Evolutionary conservation across 2,888 invertebrate species (phyloP), one percentile per base, ranked within the genome.

Genomic region (Drosophila monieri): DNA sequence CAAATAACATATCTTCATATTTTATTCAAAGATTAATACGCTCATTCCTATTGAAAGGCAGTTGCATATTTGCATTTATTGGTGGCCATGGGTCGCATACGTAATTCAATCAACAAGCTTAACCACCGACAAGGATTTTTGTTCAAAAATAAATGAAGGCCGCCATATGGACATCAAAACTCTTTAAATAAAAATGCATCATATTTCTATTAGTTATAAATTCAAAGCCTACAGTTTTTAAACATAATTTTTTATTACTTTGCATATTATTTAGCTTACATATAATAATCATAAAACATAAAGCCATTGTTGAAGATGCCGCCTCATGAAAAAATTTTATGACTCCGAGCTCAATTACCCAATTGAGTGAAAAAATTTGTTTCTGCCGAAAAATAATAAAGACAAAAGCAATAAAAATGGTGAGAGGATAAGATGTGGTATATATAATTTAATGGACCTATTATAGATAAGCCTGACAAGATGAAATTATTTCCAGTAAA

Each of bases 101-200:
- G 62, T 75, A 77, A 75, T 77, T 64, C 52, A 77, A 77, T 75
- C 72, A 74, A 65, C 57, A 52, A 68, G 62, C 68, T 74, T 54
- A 21, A 27, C 72, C 49, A 46, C 46, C 30, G 48, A 9, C 65
- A 73, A 56, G 46, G 46, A 59, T 23, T 57, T 65, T 65, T 52
- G 48, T 47, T 57, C 55, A 46, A 55, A 66, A 71, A 66, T 62
- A 25, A 46, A 49, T 43, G 14, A n/a, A 21, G 5, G 48, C 41
- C 18, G 18, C 1, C 18, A 18, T 1, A 1, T 14, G 12, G 14
- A 35, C 58, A 58, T 18, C 12, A 27, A 58, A 58, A 18, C 18
- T 32, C 46, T 48, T 43, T 61, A 32, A 27, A 9, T 9, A 27
- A 8, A 9, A 3, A 2, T 3, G 9, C 27, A 3, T 27, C 27